Evolutionary conservation across 23 tunicate species (phyloP).

Genomic region (Halocynthia aurantium): DNA sequence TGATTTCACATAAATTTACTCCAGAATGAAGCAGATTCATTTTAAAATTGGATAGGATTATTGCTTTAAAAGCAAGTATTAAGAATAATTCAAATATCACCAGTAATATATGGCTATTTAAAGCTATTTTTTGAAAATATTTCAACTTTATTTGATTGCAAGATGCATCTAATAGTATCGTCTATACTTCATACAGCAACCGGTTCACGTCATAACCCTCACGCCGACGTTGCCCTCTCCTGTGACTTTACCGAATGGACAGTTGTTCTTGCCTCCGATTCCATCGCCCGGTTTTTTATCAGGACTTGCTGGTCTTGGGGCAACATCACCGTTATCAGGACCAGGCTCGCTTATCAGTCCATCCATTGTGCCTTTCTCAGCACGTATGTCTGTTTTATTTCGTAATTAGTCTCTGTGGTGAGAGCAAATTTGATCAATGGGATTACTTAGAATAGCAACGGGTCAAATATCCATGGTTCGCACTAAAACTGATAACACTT

Average conservation of each 20-base stretch:
- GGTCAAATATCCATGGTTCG: not conserved
- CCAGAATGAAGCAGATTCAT: no score
- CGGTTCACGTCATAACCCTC: conserved; percentile 81
- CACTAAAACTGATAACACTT: no score
- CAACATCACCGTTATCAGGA: conserved; percentile 26
- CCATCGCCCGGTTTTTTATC: conserved; percentile 73
- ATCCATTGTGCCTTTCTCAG: conserved; percentile 71
- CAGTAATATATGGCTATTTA: not conserved
- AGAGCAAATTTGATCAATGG: not conserved
- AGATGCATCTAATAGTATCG: not conserved
- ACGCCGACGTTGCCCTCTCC: conserved; percentile 88
- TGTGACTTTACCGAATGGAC: conserved; percentile 45
- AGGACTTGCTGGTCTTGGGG: conserved; percentile 38
- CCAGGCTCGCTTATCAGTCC: conserved; percentile 80
- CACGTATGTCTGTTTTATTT: conserved; percentile 22
- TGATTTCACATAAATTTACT: no score
- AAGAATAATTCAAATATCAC: no score
- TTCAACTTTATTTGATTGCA: not conserved
- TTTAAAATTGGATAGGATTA: no score
- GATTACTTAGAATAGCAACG: not conserved
- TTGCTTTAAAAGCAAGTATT: no score
- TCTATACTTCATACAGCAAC: conserved; percentile 35
- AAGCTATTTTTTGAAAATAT: not conserved
- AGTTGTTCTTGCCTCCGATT: conserved; percentile 70
- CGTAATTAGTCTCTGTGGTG: not conserved